Conservation (phyloP, 1,140 invertebrate species). For the Drosophila sulfurigaster region DNA sequence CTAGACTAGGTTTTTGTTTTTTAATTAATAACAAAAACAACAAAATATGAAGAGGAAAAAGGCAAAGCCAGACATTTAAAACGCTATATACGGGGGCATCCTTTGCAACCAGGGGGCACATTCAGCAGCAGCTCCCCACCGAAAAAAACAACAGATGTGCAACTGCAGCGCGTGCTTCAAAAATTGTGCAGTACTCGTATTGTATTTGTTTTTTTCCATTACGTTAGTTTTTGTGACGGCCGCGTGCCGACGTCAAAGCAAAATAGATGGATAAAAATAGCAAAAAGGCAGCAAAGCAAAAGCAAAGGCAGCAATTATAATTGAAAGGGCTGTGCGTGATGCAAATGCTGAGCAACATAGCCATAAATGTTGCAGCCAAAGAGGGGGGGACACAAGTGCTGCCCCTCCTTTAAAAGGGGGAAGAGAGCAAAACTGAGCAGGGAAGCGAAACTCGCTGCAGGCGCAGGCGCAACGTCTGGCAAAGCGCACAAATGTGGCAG, state of each 20-base stretch:
- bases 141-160: constrained; percentile 62
- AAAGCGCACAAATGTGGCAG: constrained; percentile 45
- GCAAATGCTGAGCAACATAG: constrained; percentile 63
- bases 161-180: constrained; percentile 67
- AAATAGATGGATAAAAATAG: constrained; percentile 73
- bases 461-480: constrained; percentile 59
- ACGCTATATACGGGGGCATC: constrained; percentile 35
- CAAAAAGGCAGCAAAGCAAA: constrained; percentile 42
- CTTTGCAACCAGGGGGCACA: constrained; percentile 33
- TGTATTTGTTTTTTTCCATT: constrained; percentile 27
- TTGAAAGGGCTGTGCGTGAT: constrained; percentile 81
- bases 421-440: neutral
- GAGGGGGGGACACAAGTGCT: neutral
- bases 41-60: constrained; percentile 19
- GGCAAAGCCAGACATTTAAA: constrained; percentile 60
- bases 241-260: constrained; percentile 55
- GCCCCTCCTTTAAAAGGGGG: neutral
- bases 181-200: constrained; percentile 39
- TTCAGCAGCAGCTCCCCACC: constrained; percentile 45
- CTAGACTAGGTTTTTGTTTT: constrained; percentile 72
- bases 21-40: constrained; percentile 69
- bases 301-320: constrained; percentile 72
- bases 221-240: constrained; percentile 39
- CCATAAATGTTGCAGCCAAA: constrained; percentile 4
- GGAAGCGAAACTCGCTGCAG: constrained; percentile 22